These are phyloP conservation scores for Radopholus similis DNA, from an alignment of 1,140 invertebrate genomes.

Conservation along the genomic window DNA sequence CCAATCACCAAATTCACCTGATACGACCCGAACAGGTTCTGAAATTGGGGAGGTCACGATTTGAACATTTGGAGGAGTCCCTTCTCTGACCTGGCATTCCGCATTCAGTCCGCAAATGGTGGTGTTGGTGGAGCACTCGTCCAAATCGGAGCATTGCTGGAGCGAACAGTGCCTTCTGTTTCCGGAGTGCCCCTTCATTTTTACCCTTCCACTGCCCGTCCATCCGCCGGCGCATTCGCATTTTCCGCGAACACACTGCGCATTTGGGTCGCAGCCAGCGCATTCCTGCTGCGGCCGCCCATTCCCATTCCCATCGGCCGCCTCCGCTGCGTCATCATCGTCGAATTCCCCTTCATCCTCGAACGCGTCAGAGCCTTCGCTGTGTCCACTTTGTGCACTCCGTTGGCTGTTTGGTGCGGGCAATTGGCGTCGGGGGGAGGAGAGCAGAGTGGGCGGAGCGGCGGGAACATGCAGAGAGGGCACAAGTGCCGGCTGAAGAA, in stretches of 20 bases:
- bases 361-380: conserved; percentile 5
- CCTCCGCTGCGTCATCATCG: too few relatives aligned
- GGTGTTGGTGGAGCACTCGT: conserved; percentile 30
- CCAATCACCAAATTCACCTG: not conserved
- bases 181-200: not conserved
- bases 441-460: not conserved
- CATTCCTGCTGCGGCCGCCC: too few relatives aligned
- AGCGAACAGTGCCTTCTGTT: conserved; percentile 7
- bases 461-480: not conserved
- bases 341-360: too few relatives aligned
- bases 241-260: conserved; percentile 16
- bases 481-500: too few relatives aligned
- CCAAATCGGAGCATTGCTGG: conserved; percentile 31
- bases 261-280: conserved; percentile 25
- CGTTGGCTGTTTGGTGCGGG: not conserved
- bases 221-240: conserved; percentile 34
- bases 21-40: conserved; percentile 37
- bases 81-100: too few relatives aligned
- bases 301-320: too few relatives aligned
- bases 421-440: not conserved
- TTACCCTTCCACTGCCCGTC: conserved; percentile 35
- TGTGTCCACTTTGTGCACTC: conserved; percentile 8
- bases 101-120: conserved; percentile 31
- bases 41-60: too few relatives aligned
- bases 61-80: too few relatives aligned